phyloP scores from a whole-genome alignment of 2,888 invertebrate genomes.

The Campopleginae sp. region DNA sequence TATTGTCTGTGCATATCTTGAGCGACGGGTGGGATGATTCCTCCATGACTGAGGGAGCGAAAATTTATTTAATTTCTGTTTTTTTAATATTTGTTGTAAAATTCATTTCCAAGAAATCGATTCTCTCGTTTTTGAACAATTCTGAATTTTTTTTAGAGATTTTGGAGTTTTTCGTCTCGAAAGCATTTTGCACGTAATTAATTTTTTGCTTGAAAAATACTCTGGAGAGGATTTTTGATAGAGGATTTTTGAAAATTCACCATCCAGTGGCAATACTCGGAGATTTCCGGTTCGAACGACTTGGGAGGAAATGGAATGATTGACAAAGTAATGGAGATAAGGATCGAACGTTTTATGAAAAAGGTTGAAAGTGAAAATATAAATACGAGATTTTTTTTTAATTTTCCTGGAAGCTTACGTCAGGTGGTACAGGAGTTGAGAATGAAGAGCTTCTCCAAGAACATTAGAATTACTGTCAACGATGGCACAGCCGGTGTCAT shows the following conservation, averaged over 20 bases:
- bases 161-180: neutral
- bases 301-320: neutral
- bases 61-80: conserved; percentile 2
- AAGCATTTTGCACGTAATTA: neutral
- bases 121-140: no score
- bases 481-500: conserved; percentile 97
- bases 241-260: neutral
- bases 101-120: no score
- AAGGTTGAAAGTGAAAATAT: neutral
- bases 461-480: conserved; percentile 90
- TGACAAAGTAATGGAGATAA: neutral
- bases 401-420: conserved; percentile 84
- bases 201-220: neutral
- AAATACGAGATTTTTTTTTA: neutral
- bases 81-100: neutral
- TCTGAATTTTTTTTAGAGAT: no score
- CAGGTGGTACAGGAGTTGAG: conserved; percentile 91
- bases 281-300: neutral
- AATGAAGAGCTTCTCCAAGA: conserved; percentile 92
- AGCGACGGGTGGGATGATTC: conserved; percentile 95
- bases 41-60: conserved; percentile 88
- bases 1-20: conserved; percentile 91
- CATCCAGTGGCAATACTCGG: neutral
- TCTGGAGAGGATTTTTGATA: neutral
- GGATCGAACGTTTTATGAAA: neutral